Percentiles rank a stretch among this genome's conserved stretches.
Conservation (phyloP, 2,113 vertebrate species). For the Sigmodon hispidus region DNA sequence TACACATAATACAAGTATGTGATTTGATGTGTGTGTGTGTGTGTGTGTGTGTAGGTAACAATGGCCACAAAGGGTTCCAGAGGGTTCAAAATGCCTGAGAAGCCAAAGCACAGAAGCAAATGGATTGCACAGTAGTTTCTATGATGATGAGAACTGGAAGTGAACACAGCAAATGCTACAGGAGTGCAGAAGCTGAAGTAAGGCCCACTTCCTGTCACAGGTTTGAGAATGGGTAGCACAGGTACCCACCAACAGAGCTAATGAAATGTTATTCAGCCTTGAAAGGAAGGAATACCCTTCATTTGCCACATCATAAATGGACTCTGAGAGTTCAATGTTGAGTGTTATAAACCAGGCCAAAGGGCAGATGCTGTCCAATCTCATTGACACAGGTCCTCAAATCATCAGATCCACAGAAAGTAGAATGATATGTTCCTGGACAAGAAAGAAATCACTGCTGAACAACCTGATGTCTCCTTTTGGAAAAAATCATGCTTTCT, state of each 20-base stretch:
- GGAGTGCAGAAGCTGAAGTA: background rate
- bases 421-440: accelerated
- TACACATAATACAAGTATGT: background rate
- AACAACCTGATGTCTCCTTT: accelerated
- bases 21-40: background rate
- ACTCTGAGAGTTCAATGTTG: background rate
- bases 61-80: background rate
- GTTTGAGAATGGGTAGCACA: no score
- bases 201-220: background rate
- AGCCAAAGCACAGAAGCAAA: background rate
- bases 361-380: no score
- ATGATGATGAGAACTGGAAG: no score
- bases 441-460: background rate
- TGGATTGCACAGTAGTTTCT: background rate
- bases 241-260: background rate
- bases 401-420: background rate
- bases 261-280: background rate
- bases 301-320: background rate
- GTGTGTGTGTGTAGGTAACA: background rate
- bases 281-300: background rate
- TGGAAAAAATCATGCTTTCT: background rate
- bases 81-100: background rate
- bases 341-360: background rate
- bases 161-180: background rate
- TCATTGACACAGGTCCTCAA: accelerated